A percentile compares a stretch with the other conserved stretches of the same genome.
phyloP scores from a whole-genome alignment of 2,888 invertebrate species.

The Melitaea athalia region DNA sequence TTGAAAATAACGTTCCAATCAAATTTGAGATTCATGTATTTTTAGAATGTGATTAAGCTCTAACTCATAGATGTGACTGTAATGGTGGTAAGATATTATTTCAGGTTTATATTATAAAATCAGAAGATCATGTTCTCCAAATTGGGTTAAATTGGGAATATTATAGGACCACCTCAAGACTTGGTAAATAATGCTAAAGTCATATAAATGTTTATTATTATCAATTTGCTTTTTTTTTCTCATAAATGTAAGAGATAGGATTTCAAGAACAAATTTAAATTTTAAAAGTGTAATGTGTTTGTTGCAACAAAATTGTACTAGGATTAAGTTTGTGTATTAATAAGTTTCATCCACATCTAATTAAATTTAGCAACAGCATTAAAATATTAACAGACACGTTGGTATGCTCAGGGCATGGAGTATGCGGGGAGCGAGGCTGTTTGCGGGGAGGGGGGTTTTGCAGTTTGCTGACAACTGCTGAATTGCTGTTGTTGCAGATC shows the following conservation, averaged over 20 bases:
- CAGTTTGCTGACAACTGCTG: constrained; percentile 80
- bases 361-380: constrained; percentile 16
- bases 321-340: constrained; percentile 12
- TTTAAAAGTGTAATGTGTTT: constrained; percentile 8
- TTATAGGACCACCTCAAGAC: constrained; percentile 60
- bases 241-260: constrained; percentile 12
- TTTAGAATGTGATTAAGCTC: constrained; percentile 51
- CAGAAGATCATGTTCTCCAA: constrained; percentile 65
- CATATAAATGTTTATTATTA: constrained; percentile 28
- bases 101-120: constrained; percentile 62
- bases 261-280: constrained; percentile 30
- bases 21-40: constrained; percentile 32
- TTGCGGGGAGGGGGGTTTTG: constrained; percentile 74
- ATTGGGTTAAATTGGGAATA: constrained; percentile 73
- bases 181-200: constrained; percentile 60
- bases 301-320: constrained; percentile 5
- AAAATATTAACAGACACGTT: constrained; percentile 69
- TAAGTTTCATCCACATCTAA: constrained; percentile 12
- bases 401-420: constrained; percentile 81
- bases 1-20: neutral
- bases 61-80: constrained; percentile 52
- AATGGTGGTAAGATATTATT: constrained; percentile 65
- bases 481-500: constrained; percentile 80
- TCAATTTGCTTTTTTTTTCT: constrained; percentile 4
- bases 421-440: constrained; percentile 75